These are phyloP conservation scores for Ciconia nigra DNA, from an alignment of 2,797 vertebrate species.

Conservation along the genomic window DNA sequence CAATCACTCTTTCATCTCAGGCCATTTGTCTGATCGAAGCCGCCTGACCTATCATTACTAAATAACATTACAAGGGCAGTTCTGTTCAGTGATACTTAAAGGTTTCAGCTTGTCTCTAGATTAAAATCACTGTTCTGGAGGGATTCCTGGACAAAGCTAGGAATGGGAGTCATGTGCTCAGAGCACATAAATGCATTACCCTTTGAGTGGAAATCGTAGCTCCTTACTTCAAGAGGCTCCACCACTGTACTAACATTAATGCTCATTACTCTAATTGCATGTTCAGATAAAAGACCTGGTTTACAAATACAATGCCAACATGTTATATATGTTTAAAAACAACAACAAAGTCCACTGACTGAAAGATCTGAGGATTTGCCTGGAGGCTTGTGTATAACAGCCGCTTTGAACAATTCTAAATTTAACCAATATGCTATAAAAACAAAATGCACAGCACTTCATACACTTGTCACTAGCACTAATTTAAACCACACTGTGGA, in stretches of 20 bases:
- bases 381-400: constrained; percentile 21
- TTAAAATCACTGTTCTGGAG: constrained; percentile 8
- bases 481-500: constrained; percentile 49
- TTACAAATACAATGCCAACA: background rate
- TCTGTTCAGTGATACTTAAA: background rate
- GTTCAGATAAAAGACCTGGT: background rate
- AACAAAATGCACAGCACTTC: constrained; percentile 1
- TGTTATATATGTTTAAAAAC: background rate
- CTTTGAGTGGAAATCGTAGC: background rate
- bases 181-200: background rate
- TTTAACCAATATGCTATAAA: constrained; percentile 54
- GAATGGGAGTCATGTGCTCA: background rate
- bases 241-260: background rate
- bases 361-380: constrained; percentile 30
- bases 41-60: constrained; percentile 7
- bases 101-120: background rate
- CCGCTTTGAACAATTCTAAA: constrained; percentile 53
- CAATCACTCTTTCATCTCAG: constrained; percentile 23
- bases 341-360: background rate
- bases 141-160: background rate
- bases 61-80: background rate
- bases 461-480: constrained; percentile 45
- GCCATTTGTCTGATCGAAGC: constrained; percentile 16
- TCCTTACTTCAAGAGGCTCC: background rate
- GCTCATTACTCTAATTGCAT: background rate